Percentiles rank a stretch among this genome's conserved stretches.
Conservation (phyloP, 2,797 vertebrate species). For the Gephyroberyx darwinii region DNA sequence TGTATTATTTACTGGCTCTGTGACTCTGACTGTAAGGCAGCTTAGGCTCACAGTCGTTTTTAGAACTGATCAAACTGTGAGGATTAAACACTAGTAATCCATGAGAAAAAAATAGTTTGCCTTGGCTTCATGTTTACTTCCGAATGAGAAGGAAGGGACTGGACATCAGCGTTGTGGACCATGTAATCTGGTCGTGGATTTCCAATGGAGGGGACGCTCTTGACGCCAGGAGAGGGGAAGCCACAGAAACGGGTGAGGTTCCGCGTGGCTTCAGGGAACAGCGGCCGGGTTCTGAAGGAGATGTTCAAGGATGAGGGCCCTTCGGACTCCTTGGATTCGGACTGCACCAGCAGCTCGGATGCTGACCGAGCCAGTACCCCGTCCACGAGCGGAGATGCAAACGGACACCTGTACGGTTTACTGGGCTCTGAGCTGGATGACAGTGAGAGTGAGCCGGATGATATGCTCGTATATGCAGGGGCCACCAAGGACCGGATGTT, state of each 20-base stretch:
- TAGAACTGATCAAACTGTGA: conserved; percentile 75
- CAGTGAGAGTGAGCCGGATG: conserved; percentile 87
- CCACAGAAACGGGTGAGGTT: conserved; percentile 93
- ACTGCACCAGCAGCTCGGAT: conserved; percentile 91
- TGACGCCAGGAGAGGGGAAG: conserved; percentile 78
- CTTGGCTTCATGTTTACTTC: conserved; percentile 69
- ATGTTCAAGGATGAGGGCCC: conserved; percentile 90
- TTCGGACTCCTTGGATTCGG: conserved; percentile 90
- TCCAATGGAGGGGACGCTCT: conserved; percentile 81
- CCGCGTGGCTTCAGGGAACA: conserved; percentile 94
- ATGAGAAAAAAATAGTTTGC: conserved; percentile 68
- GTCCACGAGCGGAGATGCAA: conserved; percentile 83
- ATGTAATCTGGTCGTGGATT: conserved; percentile 81
- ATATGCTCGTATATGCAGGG: conserved; percentile 88
- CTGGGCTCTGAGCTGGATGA: conserved; percentile 86
- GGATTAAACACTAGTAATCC: conserved; percentile 78
- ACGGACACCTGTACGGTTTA: conserved; percentile 81
- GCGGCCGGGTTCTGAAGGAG: conserved; percentile 94
- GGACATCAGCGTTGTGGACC: conserved; percentile 64
- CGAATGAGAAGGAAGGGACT: conserved; percentile 56
- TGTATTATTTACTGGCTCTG: conserved; percentile 91
- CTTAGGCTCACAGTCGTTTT: conserved; percentile 80
- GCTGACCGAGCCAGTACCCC: conserved; percentile 86
- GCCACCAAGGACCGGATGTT: conserved; percentile 87
- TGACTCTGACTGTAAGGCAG: conserved; percentile 73